These are phyloP conservation scores for Harpalus rufipes DNA, from an alignment of 2,888 invertebrate genomes.

Conservation along the genomic window DNA sequence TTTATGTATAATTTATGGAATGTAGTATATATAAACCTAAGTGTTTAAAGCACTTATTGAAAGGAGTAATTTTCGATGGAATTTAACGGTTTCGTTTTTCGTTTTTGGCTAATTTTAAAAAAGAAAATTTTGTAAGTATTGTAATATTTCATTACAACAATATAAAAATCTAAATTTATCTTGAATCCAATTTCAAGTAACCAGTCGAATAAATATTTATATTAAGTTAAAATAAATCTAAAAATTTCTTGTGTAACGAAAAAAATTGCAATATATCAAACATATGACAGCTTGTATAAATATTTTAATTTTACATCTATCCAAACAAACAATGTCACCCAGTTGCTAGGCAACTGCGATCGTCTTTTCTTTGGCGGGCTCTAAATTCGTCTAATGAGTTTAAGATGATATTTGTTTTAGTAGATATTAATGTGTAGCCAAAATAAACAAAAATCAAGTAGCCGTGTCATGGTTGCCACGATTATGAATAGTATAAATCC, in stretches of 20 bases:
- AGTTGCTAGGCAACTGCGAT: too few relatives aligned
- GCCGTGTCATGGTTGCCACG: too few relatives aligned
- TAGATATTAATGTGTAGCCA: constrained; percentile 21
- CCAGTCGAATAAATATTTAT: constrained; percentile 30
- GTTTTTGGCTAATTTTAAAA: too few relatives aligned
- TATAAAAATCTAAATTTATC: background rate
- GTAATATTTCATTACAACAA: too few relatives aligned
- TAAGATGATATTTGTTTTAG: constrained; percentile 52
- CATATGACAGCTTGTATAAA: constrained; percentile 40
- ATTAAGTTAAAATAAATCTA: constrained; percentile 38
- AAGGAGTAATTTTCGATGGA: background rate
- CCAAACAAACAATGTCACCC: constrained; percentile 1
- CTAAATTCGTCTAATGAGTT: constrained; percentile 19
- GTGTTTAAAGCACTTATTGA: background rate
- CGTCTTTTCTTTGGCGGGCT: background rate
- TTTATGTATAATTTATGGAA: background rate
- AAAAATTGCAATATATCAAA: constrained; percentile 46
- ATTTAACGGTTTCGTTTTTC: background rate
- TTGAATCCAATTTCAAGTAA: background rate
- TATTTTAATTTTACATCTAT: constrained; percentile 19
- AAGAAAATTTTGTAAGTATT: too few relatives aligned
- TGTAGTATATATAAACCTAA: background rate
- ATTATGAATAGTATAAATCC: too few relatives aligned
- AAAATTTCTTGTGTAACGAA: background rate
- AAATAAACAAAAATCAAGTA: constrained; percentile 37